Evolutionary conservation across 2,888 invertebrate genomes (phyloP).

Genomic region (Drosophila nigricruria): DNA sequence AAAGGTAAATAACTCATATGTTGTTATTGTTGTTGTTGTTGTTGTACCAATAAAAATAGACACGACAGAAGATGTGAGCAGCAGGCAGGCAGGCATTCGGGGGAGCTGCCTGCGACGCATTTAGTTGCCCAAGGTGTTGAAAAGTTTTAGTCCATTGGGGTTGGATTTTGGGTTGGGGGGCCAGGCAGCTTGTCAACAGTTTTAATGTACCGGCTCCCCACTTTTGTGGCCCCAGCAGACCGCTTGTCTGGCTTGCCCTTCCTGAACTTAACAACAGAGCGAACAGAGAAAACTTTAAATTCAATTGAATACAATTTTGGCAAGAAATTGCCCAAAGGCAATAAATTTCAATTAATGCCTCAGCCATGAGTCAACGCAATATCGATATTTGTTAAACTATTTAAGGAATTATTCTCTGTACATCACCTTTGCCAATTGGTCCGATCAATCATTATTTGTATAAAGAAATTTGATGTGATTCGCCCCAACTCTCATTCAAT

Average conservation of each 20-base stretch:
- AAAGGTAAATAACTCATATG: slow-evolving; percentile 56
- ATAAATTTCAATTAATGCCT: slow-evolving; percentile 51
- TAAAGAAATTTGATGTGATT: slow-evolving; percentile 30
- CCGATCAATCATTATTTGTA: slow-evolving; percentile 32
- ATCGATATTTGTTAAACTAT: slow-evolving; percentile 6
- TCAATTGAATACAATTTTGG: slow-evolving; percentile 50
- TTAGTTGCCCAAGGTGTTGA: slow-evolving; percentile 75
- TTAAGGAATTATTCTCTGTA: slow-evolving; percentile 15
- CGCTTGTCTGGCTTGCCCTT: slow-evolving; percentile 17
- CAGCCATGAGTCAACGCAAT: slow-evolving; percentile 26
- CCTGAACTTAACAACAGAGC: slow-evolving; percentile 18
- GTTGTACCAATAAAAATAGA: slow-evolving; percentile 70
- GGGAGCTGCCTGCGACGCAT: slow-evolving; percentile 50
- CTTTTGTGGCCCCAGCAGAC: slow-evolving; percentile 2
- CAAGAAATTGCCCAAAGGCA: slow-evolving; percentile 40
- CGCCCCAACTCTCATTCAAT: slow-evolving; percentile 8
- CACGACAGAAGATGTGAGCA: slow-evolving; percentile 32
- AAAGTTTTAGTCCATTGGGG: slow-evolving; percentile 48
- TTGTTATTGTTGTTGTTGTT: slow-evolving; percentile 37
- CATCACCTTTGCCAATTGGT: slow-evolving; percentile 34
- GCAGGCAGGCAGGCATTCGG: slow-evolving; percentile 17
- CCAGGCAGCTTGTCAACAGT: slow-evolving; percentile 52
- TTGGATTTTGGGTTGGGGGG: slow-evolving; percentile 21
- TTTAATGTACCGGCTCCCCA: slow-evolving; percentile 17
- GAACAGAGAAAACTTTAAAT: slow-evolving; percentile 13